phyloP scores from a whole-genome alignment of 2,797 vertebrate genomes.

The Coranthus polyacanthus region DNA sequence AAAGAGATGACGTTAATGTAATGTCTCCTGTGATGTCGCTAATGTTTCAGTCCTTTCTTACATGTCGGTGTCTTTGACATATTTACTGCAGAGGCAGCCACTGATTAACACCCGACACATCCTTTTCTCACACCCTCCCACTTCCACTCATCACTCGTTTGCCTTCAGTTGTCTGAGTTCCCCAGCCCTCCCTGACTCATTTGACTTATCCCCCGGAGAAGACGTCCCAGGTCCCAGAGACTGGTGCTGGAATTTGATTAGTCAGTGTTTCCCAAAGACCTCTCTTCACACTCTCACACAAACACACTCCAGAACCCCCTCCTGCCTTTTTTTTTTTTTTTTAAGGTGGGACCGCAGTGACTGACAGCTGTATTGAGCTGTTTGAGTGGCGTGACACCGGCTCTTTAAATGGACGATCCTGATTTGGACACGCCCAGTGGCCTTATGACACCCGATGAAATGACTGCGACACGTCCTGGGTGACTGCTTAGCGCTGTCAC shows the following conservation, averaged over 20 bases:
- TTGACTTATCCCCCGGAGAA: constrained; percentile 2
- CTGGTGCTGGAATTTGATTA: constrained; percentile 51
- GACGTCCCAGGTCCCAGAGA: neutral
- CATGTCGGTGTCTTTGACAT: too few species aligned
- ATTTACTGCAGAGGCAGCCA: too few species aligned
- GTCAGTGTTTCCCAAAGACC: constrained; percentile 36
- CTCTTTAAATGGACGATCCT: constrained; percentile 44
- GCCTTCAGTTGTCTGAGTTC: constrained; percentile 17
- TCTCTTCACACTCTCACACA: constrained; percentile 9
- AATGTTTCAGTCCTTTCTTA: too few species aligned
- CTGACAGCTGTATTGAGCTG: constrained; percentile 75
- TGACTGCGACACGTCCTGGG: constrained; percentile 26
- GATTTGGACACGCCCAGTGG: constrained; percentile 41
- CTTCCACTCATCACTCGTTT: constrained; percentile 15
- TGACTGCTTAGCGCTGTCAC: constrained; percentile 61
- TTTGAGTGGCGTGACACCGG: constrained; percentile 55
- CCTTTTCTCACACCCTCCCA: constrained; percentile 27
- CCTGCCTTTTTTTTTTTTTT: constrained; percentile 23
- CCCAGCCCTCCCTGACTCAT: constrained; percentile 19
- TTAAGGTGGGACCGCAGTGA: constrained; percentile 53
- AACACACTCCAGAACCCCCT: neutral
- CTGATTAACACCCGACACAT: neutral
- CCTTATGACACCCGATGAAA: constrained; percentile 58
- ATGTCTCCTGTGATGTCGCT: too few species aligned
- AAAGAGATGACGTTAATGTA: too few species aligned